Conservation (phyloP, 2,888 invertebrate genomes). For the Acanthopleura granulata region DNA sequence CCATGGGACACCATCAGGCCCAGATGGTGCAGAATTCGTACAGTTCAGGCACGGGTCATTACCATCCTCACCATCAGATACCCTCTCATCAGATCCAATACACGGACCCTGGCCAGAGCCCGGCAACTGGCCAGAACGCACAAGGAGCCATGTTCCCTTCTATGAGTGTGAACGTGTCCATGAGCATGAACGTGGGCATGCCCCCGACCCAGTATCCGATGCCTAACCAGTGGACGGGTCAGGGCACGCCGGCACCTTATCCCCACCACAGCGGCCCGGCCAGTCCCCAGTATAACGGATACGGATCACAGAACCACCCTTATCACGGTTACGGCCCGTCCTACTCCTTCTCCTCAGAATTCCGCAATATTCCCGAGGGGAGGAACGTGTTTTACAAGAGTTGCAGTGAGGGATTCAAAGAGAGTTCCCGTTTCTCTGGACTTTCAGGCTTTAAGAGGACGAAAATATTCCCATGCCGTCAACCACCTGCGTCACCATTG, state of each 20-base stretch:
- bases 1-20: constrained; percentile 16
- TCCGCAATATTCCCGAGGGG: constrained; percentile 41
- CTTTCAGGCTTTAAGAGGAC: constrained; percentile 40
- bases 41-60: not conserved
- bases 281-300: constrained; percentile 24
- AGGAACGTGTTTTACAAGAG: constrained; percentile 49
- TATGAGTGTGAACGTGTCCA: constrained; percentile 96
- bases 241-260: constrained; percentile 29
- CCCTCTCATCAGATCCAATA: constrained; percentile 65
- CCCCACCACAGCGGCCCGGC: constrained; percentile 22
- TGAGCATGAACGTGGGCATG: constrained; percentile 97
- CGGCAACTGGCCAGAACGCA: constrained; percentile 35
- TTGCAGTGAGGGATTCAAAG: constrained; percentile 50
- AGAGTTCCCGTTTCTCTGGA: constrained; percentile 41
- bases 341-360: constrained; percentile 50
- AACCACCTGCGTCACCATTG: constrained; percentile 19
- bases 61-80: constrained; percentile 28
- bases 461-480: constrained; percentile 40
- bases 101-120: constrained; percentile 60
- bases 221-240: constrained; percentile 43
- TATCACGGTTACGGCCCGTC: constrained; percentile 22
- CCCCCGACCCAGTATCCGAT: constrained; percentile 55
- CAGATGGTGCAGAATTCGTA: constrained; percentile 4
- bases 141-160: constrained; percentile 78
- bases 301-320: not conserved